phyloP scores from a whole-genome alignment of 2,797 vertebrate genomes.

The Sebastes itinus region DNA sequence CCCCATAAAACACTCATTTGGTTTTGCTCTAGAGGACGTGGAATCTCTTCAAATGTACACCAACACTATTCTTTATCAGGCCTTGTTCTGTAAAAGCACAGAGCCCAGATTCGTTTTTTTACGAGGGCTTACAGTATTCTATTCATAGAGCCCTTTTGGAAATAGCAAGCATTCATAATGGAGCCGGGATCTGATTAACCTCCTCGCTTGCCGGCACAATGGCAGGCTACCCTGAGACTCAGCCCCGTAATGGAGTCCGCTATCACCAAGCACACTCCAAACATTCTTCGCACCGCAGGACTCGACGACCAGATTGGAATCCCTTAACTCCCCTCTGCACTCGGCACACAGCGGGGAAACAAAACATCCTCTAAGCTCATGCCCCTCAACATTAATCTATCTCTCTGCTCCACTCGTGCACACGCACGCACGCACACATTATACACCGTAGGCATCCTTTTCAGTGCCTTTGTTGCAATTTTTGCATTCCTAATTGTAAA shows the following conservation, averaged over 20 bases:
- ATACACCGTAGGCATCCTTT: conserved; percentile 50
- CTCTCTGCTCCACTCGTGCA: conserved; percentile 64
- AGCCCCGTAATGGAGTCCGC: conserved; percentile 78
- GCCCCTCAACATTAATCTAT: conserved; percentile 79
- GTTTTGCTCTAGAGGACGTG: conserved; percentile 63
- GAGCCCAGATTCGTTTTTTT: conserved; percentile 73
- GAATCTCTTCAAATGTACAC: conserved; percentile 69
- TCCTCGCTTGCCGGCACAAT: conserved; percentile 75
- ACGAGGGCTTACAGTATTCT: conserved; percentile 76
- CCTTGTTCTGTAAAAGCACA: conserved; percentile 70
- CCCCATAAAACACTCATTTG: conserved; percentile 66
- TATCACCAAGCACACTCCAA: conserved; percentile 78
- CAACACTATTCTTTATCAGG: conserved; percentile 70
- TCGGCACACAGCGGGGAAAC: conserved; percentile 76
- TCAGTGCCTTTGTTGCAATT: conserved; percentile 65
- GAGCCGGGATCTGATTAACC: conserved; percentile 82
- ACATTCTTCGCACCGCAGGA: conserved; percentile 77
- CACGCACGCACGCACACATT: neutral
- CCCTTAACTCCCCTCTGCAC: conserved; percentile 78
- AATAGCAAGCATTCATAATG: conserved; percentile 78
- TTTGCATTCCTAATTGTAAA: conserved; percentile 66
- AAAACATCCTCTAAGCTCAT: conserved; percentile 78
- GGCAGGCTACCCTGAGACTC: conserved; percentile 79
- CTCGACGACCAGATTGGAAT: conserved; percentile 78
- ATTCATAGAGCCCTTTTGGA: conserved; percentile 79